phyloP scores from a whole-genome alignment of 2,797 vertebrate genomes.

The Tenualosa ilisha region DNA sequence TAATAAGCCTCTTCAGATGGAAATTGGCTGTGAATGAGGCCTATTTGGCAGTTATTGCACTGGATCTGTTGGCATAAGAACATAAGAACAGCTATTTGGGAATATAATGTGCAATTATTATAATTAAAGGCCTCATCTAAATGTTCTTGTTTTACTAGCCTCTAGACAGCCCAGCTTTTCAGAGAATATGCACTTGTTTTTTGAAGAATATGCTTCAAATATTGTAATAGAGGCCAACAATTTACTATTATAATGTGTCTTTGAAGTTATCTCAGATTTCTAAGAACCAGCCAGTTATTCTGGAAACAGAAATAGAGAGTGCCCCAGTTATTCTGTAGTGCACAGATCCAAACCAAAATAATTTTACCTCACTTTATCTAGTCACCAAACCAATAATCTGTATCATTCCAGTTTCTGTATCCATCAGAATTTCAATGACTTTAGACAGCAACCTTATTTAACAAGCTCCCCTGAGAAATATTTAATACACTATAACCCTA shows the following conservation, averaged over 20 bases:
- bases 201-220: not conserved
- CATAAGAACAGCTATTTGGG: slow-evolving; percentile 60
- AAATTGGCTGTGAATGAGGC: slow-evolving; percentile 45
- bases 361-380: not conserved
- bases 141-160: slow-evolving; percentile 22
- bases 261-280: not conserved
- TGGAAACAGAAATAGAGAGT: not conserved
- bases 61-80: slow-evolving; percentile 51
- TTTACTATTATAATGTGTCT: not conserved
- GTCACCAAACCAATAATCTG: not conserved
- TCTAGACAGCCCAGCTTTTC: slow-evolving; percentile 25
- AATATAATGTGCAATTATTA: slow-evolving; percentile 53
- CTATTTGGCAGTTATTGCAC: slow-evolving; percentile 55
- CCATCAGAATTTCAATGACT: not conserved
- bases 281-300: not conserved
- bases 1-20: slow-evolving; percentile 53
- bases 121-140: slow-evolving; percentile 44
- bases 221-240: not conserved
- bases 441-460: not conserved
- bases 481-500: too few relatives aligned
- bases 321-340: not conserved
- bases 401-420: not conserved
- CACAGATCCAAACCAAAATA: not conserved
- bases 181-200: slow-evolving; percentile 8
- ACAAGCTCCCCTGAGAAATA: not conserved